A percentile compares a stretch with the other conserved stretches of the same genome.
Conservation (phyloP, 1,140 invertebrate species). For the Globodera rostochiensis region DNA sequence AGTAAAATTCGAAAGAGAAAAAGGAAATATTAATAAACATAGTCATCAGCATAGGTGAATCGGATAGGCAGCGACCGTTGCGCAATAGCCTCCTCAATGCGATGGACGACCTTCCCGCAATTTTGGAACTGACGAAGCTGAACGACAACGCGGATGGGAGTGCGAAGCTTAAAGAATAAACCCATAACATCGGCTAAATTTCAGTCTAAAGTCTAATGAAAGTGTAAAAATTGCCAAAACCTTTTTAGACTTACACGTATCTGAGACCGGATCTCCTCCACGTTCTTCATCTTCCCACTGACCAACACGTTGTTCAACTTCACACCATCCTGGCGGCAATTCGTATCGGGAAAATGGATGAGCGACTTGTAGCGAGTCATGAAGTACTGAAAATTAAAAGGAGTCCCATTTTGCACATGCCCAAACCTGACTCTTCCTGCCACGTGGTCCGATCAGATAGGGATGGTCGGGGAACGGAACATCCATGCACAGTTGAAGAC, state of each 20-base stretch:
- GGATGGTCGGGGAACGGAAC: slow-evolving; percentile 40
- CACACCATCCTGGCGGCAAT: slow-evolving; percentile 29
- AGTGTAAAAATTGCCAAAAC: background rate
- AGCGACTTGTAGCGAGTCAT: slow-evolving; percentile 39
- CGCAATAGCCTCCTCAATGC: slow-evolving; percentile 30
- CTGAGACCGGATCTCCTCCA: slow-evolving; percentile 34
- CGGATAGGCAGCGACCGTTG: slow-evolving; percentile 35
- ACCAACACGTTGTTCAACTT: slow-evolving; percentile 41
- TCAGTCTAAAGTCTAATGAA: background rate
- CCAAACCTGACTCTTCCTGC: slow-evolving; percentile 30
- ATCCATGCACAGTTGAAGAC: slow-evolving; percentile 40
- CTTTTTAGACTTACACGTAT: slow-evolving; percentile 23
- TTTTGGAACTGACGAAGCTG: slow-evolving; percentile 17
- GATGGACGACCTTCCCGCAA: background rate
- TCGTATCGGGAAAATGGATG: slow-evolving; percentile 38
- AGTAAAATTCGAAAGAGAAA: slow-evolving; percentile 2
- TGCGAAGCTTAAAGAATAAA: slow-evolving; percentile 22
- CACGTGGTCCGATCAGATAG: slow-evolving; percentile 39
- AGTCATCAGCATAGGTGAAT: slow-evolving; percentile 32
- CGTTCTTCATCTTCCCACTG: slow-evolving; percentile 39
- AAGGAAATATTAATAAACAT: background rate
- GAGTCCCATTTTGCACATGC: background rate
- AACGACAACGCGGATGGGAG: slow-evolving; percentile 31
- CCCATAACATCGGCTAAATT: no score
- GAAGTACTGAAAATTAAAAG: slow-evolving; percentile 28